Conservation (phyloP, 2,888 invertebrate genomes). For the Smittia aterrima region DNA sequence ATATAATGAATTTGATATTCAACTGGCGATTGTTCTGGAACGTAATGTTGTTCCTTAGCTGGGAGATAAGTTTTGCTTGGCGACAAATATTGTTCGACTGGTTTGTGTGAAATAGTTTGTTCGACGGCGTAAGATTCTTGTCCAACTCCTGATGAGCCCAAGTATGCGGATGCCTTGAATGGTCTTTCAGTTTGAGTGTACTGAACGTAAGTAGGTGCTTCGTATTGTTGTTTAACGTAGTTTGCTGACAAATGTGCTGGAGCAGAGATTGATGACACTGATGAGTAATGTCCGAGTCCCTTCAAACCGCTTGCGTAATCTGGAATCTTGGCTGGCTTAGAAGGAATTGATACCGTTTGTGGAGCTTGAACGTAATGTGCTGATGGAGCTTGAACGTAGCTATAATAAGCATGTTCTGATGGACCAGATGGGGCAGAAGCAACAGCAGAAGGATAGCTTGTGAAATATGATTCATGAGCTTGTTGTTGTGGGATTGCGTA, state of each 20-base stretch:
- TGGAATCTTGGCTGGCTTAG: background rate
- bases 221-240: constrained; percentile 23
- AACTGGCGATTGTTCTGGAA: constrained; percentile 1
- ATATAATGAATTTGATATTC: constrained; percentile 29
- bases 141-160: constrained; percentile 17
- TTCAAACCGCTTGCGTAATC: constrained; percentile 18
- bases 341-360: constrained; percentile 5
- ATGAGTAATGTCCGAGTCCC: constrained; percentile 28
- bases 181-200: constrained; percentile 34
- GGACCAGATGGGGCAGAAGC: background rate
- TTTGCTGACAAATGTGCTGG: background rate
- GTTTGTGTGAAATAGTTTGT: background rate
- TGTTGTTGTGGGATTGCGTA: background rate
- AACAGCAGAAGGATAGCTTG: background rate
- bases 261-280: background rate
- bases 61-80: constrained; percentile 33
- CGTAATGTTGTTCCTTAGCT: constrained; percentile 26
- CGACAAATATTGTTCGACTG: background rate
- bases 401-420: background rate
- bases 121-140: background rate
- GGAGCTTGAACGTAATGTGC: constrained; percentile 15
- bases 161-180: constrained; percentile 30
- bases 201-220: background rate
- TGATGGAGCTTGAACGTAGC: background rate
- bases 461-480: background rate